Evolutionary conservation across 2,113 vertebrate species (phyloP), one percentile per base, ranked within the genome.

Genomic region (Paralichthys olivaceus): DNA sequence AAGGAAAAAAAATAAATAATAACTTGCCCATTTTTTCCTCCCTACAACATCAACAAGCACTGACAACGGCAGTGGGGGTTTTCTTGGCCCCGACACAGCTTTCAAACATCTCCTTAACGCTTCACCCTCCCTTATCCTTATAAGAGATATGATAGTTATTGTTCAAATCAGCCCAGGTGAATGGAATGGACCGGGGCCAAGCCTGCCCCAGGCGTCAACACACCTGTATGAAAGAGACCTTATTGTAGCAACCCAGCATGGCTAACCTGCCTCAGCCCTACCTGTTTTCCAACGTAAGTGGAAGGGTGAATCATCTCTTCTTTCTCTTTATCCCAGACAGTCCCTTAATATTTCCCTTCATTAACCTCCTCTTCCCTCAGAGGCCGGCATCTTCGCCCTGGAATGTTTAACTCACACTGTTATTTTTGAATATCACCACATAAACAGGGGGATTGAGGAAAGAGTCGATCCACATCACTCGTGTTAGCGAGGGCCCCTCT

Each of bases 131-230:
- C 82, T 81, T 86, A 83, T 87, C 94, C 94, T 95, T 96, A 95
- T 95, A 94, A 95, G 87, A 94, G 96, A 96, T 96, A 96, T 89
- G 88, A 96, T 97, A 97, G 96, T 98, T 96, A 98, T 98, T 98
- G 96, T 98, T 98, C 96, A 97, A 96, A 98, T 97, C 97, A 97
- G 95, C 94, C 95, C 93, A 94, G 96, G 94, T 97, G 97, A 97
- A 96, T 96, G 95, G 96, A 96, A 96, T 97, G 97, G 96, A 96
- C 95, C 95, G 93, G 95, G 95, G 96, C 96, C 97, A 98, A 90
- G 95, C 93, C 95, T 91, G 97, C 97, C 97, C 94, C 96, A 90
- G 96, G 98, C 97, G 94, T 98, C 96, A 99, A 99, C 96, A 98
- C 97, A 99, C 98, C 98, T 99, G 98, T 96, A 95, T 97, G 95